These are phyloP conservation scores for Thymelicus sylvestris DNA, from an alignment of 2,888 invertebrate genomes.

Conservation along the genomic window DNA sequence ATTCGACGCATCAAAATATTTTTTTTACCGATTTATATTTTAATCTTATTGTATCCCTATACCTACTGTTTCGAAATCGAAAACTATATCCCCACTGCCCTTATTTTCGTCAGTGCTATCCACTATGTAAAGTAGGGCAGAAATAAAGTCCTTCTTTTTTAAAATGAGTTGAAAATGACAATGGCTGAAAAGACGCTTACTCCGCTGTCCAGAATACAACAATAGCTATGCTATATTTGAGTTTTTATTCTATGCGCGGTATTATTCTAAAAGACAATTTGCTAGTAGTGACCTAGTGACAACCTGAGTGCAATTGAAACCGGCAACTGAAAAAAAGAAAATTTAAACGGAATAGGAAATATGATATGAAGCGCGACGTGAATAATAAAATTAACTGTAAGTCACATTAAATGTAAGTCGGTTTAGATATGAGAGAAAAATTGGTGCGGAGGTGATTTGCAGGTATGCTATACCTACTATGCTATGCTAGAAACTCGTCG, in stretches of 20 bases:
- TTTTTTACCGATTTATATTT: too few relatives aligned
- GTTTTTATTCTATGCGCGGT: not conserved
- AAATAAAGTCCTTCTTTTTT: conserved; percentile 6
- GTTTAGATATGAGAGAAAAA: too few relatives aligned
- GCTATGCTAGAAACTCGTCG: too few relatives aligned
- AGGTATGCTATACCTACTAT: too few relatives aligned
- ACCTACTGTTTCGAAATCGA: not conserved
- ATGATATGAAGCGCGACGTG: not conserved
- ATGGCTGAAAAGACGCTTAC: conserved; percentile 17
- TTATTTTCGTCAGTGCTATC: conserved; percentile 6
- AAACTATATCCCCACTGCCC: conserved; percentile 17
- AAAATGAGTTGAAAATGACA: conserved; percentile 12
- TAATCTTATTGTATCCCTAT: too few relatives aligned
- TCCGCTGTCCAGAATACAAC: conserved; percentile 10
- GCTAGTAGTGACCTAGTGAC: not conserved
- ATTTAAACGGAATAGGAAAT: not conserved
- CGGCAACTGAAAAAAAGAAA: not conserved
- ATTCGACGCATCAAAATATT: too few relatives aligned
- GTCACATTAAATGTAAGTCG: too few relatives aligned
- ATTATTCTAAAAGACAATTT: not conserved
- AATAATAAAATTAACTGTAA: too few relatives aligned
- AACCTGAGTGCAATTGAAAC: conserved; percentile 1
- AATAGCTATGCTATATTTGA: not conserved
- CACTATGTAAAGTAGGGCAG: conserved; percentile 3
- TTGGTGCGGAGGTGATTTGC: too few relatives aligned